Evolutionary conservation across 1,140 invertebrate genomes (phyloP).

Genomic region (Apis florea): DNA sequence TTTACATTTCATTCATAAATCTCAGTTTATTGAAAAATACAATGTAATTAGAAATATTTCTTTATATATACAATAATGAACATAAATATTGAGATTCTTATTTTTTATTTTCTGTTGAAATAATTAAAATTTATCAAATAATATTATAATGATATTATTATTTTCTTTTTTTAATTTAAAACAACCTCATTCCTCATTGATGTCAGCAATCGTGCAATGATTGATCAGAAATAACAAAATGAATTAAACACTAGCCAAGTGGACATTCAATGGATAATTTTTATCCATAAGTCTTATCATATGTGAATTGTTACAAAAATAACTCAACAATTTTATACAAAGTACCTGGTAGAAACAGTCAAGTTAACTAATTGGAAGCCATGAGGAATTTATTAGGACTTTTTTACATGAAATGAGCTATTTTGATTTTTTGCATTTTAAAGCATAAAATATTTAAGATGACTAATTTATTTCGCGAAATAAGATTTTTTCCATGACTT

Average conservation of each 20-base stretch:
- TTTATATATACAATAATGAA: background rate
- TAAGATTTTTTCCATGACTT: slow-evolving; percentile 45
- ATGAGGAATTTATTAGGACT: slow-evolving; percentile 69
- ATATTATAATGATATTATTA: background rate
- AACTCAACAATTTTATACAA: slow-evolving; percentile 72
- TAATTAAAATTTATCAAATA: background rate
- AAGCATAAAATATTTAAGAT: slow-evolving; percentile 39
- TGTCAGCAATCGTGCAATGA: slow-evolving; percentile 43
- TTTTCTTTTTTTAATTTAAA: slow-evolving; percentile 20
- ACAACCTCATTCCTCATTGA: slow-evolving; percentile 60
- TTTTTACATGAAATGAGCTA: slow-evolving; percentile 46
- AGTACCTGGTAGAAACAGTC: slow-evolving; percentile 77
- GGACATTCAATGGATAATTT: slow-evolving; percentile 55
- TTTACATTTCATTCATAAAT: slow-evolving; percentile 15
- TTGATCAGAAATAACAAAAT: slow-evolving; percentile 48
- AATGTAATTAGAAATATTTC: slow-evolving; percentile 5
- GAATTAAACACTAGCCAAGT: slow-evolving; percentile 56
- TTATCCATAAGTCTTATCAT: slow-evolving; percentile 51
- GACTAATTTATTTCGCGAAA: slow-evolving; percentile 41
- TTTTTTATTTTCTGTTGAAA: background rate
- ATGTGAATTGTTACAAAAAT: slow-evolving; percentile 62
- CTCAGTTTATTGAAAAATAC: background rate
- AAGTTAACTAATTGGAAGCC: slow-evolving; percentile 71
- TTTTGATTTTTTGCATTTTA: slow-evolving; percentile 54
- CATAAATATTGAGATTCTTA: background rate